Evolutionary conservation across 2,797 vertebrate species (phyloP), one percentile per base, ranked within the genome.

Genomic region (Tiaroga cobitis): DNA sequence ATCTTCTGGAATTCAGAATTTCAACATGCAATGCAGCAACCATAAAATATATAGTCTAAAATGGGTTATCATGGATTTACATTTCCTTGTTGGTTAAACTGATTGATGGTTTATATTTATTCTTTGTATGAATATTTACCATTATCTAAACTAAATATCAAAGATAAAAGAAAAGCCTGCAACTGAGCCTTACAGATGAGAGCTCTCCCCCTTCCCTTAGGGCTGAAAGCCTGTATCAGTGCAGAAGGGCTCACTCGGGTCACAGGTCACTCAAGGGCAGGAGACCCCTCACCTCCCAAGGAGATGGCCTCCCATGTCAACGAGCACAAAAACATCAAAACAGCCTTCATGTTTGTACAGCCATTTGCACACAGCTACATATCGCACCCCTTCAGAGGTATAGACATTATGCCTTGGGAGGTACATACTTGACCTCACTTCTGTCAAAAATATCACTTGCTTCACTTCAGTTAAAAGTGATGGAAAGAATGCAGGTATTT

Each of bases 181-280:
- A 80, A 86, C 11, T 61, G 54, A 87, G 75, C 24, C 78, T 83
- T 80, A 79, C 73, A 84, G 76, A 87, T 72, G 94, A 94, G 92
- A 94, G 92, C 90, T 84, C 80, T 86, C 72, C 82, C 68, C 39
- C 63, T 84, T 75, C 85, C 90, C 89, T 89, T 90, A 93, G 95
- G 95, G 94, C 93, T 96, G 95, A 95, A 96, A 96, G 94, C 93
- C 93, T 95, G 95, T 92, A 94, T 89, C 90, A 82, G 86, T 88
- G 84, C 92, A 95, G 93, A 94, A 94, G 92, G 11, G 91, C 93
- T 95, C 92, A 91, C 89, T 88, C 91, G 93, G 96, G 95, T 96
- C 95, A 96, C 91, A 93, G 87, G 92, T 94, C 96, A 94, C 94
- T 94, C 93, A 91, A 93, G 92, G 95, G 94, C 93, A 95, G 92